Base-by-base conservation (phyloP, 2,888 invertebrate genomes). In the Orthonychiurus folsomi region DNA sequence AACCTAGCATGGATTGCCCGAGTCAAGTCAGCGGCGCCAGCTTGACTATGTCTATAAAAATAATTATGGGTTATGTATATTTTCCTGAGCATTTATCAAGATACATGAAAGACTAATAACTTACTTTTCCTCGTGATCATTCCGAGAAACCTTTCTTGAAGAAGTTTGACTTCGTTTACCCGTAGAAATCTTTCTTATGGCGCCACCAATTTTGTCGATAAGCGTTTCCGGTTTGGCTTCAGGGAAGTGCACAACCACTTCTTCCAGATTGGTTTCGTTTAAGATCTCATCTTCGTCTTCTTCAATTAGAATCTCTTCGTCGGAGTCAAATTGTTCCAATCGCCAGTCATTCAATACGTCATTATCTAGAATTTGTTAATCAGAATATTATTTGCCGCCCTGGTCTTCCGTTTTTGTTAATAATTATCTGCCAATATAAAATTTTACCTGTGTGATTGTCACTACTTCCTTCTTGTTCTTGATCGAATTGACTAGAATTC, bases 401-500 rank as follows among this genome's bases (percentile, higher is more conserved):
- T 52, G 52, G 9, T 5, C 52, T 52, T 5, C 5, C 5, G 52
- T 20, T 20, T 12, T n/a, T 12, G 5, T 52, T 52, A 52, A n/a
- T n/a, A n/a, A n/a, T n/a, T n/a, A n/a, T n/a, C n/a, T n/a, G n/a
- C n/a, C n/a, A n/a, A n/a, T n/a, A n/a, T n/a, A n/a, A n/a, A n/a
- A n/a, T n/a, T n/a, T n/a, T n/a, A n/a, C n/a, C n/a, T n/a, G n/a
- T n/a, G n/a, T n/a, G n/a, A n/a, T n/a, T n/a, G n/a, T n/a, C n/a
- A n/a, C n/a, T n/a, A n/a, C n/a, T n/a, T n/a, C n/a, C n/a, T n/a
- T n/a, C n/a, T n/a, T n/a, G n/a, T n/a, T n/a, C n/a, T n/a, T n/a
- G n/a, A n/a, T n/a, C n/a, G n/a, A n/a, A 21, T 20, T 52, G 9
- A 12, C 5, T 9, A 52, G 20, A 63, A 61, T 88, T 88, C 63